Evolutionary conservation across 2,113 vertebrate genomes (phyloP).

Genomic region (Crotalus horridus): DNA sequence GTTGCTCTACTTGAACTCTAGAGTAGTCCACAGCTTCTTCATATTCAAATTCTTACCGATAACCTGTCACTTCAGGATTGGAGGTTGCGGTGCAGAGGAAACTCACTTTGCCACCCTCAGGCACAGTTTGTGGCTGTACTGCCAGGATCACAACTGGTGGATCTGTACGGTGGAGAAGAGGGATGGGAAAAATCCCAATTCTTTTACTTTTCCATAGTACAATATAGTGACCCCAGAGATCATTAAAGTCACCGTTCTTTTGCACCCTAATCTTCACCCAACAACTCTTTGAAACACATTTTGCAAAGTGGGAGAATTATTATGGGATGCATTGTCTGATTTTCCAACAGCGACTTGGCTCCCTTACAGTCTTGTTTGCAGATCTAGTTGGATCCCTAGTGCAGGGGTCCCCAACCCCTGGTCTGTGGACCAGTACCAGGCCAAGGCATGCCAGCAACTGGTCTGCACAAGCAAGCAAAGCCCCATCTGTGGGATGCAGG

Average conservation of each 20-base stretch:
- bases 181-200: background rate
- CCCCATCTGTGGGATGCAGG: no score
- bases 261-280: background rate
- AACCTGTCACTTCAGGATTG: constrained; percentile 86
- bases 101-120: constrained; percentile 82
- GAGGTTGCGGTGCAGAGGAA: constrained; percentile 85
- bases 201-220: background rate
- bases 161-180: constrained; percentile 65
- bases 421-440: no score
- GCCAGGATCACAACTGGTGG: constrained; percentile 85
- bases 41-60: constrained; percentile 73
- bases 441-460: no score
- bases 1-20: background rate
- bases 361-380: background rate
- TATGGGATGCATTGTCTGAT: background rate
- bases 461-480: no score
- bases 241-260: background rate
- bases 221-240: background rate
- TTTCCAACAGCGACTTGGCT: background rate
- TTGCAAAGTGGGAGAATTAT: background rate
- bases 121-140: constrained; percentile 83
- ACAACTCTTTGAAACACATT: background rate
- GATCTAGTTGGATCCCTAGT: background rate
- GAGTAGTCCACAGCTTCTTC: background rate
- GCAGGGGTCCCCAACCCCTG: no score